Conservation (phyloP, 2,888 invertebrate genomes). For the Drosophila crucigera region DNA sequence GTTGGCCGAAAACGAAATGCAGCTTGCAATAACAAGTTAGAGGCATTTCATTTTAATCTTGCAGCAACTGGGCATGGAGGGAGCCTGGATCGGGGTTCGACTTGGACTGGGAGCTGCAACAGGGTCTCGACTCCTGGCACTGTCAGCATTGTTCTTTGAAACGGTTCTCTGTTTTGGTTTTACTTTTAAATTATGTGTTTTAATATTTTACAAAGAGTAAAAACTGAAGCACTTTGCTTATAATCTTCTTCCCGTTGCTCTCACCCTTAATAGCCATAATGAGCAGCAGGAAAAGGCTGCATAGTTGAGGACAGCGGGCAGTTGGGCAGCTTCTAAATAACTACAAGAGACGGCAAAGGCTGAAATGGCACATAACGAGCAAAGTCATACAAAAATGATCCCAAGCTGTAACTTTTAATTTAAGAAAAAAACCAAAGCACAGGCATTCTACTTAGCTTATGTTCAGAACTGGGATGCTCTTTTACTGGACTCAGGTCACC, state of each 20-base stretch:
- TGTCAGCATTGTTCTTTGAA: constrained; percentile 53
- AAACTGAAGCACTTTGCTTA: constrained; percentile 72
- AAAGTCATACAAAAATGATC: constrained; percentile 30
- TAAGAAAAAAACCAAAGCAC: not conserved
- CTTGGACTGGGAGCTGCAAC: constrained; percentile 2
- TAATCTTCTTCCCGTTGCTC: constrained; percentile 54
- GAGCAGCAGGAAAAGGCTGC: constrained; percentile 39
- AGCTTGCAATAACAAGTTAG: constrained; percentile 22
- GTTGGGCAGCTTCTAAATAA: constrained; percentile 28
- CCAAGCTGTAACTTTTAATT: constrained; percentile 36
- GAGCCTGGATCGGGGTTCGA: not conserved
- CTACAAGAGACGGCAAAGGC: constrained; percentile 31
- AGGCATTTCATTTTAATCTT: constrained; percentile 68
- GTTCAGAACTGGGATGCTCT: not conserved
- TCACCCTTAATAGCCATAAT: constrained; percentile 48
- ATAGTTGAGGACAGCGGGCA: not conserved
- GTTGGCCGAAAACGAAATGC: constrained; percentile 34
- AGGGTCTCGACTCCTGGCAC: constrained; percentile 23
- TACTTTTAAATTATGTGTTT: constrained; percentile 75
- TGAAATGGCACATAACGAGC: constrained; percentile 32
- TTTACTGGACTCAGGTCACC: constrained; percentile 4
- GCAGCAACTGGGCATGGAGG: constrained; percentile 28
- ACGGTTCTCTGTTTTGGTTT: constrained; percentile 27
- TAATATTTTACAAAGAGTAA: constrained; percentile 78
- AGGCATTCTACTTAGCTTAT: constrained; percentile 10